Evolutionary conservation across 2,113 vertebrate species (phyloP).

Genomic region (Anseranas semipalmata): DNA sequence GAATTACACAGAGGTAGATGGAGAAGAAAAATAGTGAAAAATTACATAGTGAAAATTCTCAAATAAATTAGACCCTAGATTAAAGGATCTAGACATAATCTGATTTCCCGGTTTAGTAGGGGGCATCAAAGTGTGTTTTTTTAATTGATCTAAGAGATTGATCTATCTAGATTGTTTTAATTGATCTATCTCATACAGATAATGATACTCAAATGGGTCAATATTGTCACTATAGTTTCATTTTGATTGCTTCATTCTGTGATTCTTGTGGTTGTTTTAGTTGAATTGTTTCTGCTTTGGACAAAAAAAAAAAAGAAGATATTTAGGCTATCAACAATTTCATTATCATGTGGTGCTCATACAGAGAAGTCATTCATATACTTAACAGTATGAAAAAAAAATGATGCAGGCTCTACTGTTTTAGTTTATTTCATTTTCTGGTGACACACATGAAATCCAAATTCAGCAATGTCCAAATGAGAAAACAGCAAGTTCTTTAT

Average conservation of each 20-base stretch:
- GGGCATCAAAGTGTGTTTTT: not conserved
- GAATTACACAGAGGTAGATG: not conserved
- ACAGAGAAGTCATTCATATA: not conserved
- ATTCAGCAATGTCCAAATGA: not conserved
- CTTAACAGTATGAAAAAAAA: not conserved
- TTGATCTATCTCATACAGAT: not conserved
- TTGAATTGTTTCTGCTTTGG: not conserved
- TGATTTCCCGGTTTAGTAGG: not conserved
- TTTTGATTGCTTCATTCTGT: not conserved
- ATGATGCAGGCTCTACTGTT: not conserved
- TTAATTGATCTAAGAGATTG: not conserved
- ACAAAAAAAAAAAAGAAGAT: not conserved
- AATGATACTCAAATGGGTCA: not conserved
- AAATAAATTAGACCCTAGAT: not conserved
- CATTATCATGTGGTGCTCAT: not conserved
- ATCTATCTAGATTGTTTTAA: not conserved
- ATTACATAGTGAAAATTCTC: not conserved
- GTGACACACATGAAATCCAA: not conserved
- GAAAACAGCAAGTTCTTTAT: not conserved
- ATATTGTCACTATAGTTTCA: not conserved
- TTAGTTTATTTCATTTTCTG: not conserved
- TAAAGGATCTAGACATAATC: not conserved
- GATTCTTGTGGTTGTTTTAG: not conserved
- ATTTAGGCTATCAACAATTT: not conserved
- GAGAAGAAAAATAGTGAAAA: not conserved